These are phyloP conservation scores for Neomonachus schauinslandi DNA, from an alignment of 2,113 vertebrate genomes.

Conservation along the genomic window DNA sequence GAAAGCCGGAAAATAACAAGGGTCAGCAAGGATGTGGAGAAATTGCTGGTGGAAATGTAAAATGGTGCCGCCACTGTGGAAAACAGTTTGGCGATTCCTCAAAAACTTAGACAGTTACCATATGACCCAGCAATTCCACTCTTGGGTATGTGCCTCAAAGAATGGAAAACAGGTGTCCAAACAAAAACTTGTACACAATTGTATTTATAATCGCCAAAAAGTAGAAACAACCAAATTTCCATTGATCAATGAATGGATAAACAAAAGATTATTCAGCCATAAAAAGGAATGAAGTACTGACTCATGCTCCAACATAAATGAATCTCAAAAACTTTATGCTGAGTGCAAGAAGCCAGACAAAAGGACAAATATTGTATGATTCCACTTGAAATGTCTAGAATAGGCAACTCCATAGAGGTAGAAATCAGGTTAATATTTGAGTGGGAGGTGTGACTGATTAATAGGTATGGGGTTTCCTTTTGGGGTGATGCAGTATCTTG, in stretches of 20 bases:
- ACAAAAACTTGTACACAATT: neutral
- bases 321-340: neutral
- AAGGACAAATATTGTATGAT: neutral
- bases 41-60: neutral
- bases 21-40: neutral
- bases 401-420: neutral
- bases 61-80: neutral
- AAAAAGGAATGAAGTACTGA: slow-evolving; percentile 1
- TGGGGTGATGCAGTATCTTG: neutral
- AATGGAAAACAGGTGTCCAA: slow-evolving; percentile 16
- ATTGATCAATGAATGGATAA: neutral
- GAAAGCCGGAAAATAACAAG: neutral
- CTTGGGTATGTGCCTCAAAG: neutral
- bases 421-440: neutral
- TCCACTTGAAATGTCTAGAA: slow-evolving; percentile 14
- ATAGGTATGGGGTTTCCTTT: neutral
- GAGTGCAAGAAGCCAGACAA: neutral
- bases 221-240: slow-evolving; percentile 17
- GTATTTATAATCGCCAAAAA: neutral
- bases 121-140: neutral
- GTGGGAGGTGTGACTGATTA: neutral
- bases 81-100: neutral
- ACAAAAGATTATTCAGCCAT: slow-evolving; percentile 28
- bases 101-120: neutral
- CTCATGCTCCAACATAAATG: neutral